Percentiles rank a stretch among this genome's conserved stretches.
Conservation (phyloP, 2,113 vertebrate genomes). For the Albula glossodonta region DNA sequence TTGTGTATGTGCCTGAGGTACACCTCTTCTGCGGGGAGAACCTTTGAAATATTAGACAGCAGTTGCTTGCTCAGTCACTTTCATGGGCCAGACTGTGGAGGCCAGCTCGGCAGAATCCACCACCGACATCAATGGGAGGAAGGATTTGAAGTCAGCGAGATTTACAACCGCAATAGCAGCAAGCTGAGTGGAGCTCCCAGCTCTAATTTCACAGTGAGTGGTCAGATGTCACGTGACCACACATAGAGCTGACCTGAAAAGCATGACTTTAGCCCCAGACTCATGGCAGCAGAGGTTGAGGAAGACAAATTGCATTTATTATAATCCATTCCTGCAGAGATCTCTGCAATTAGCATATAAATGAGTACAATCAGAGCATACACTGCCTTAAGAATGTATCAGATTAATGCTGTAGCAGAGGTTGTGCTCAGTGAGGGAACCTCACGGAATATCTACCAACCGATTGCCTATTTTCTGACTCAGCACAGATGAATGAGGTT, state of each 20-base stretch:
- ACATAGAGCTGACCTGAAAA: constrained; percentile 36
- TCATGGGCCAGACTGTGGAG: background rate
- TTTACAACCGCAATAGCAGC: constrained; percentile 47
- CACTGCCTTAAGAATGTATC: background rate
- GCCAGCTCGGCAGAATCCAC: background rate
- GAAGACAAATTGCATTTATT: background rate
- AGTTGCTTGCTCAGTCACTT: background rate
- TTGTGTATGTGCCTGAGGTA: background rate
- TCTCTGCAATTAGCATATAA: background rate
- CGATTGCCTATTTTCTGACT: background rate
- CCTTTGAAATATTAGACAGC: background rate
- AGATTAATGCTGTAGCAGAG: background rate
- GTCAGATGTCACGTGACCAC: constrained; percentile 64
- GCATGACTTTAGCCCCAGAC: constrained; percentile 35
- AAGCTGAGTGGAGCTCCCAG: constrained; percentile 18
- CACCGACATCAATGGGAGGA: background rate
- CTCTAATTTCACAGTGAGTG: constrained; percentile 62
- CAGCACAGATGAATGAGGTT: background rate
- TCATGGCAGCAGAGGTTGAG: background rate
- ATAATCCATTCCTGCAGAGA: background rate
- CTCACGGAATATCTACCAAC: background rate
- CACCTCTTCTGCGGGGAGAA: background rate
- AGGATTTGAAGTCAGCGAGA: constrained; percentile 30
- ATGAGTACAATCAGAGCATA: background rate
- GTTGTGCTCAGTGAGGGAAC: background rate